Conservation (phyloP, 2,888 invertebrate genomes). For the Chorisops tibialis region DNA sequence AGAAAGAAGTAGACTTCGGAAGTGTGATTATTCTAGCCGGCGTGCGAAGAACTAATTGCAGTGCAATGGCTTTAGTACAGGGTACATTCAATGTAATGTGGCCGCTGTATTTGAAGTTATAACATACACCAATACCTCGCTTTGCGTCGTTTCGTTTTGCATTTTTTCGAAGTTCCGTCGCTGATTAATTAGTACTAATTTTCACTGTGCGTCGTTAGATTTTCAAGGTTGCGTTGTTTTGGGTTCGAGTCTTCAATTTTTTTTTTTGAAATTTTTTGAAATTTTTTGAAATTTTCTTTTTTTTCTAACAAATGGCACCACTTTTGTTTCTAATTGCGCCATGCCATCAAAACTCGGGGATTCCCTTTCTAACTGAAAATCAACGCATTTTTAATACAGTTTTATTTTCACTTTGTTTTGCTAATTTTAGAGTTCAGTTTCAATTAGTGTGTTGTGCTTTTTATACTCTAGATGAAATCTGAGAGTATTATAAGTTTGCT, state of each 20-base stretch:
- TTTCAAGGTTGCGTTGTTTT: conserved; percentile 25
- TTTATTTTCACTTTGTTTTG: conserved; percentile 12
- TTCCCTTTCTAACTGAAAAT: conserved; percentile 2
- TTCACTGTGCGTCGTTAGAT: conserved; percentile 31
- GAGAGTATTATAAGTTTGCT: too few species aligned
- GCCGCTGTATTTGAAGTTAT: too few species aligned
- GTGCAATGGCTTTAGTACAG: too few species aligned
- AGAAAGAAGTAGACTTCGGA: too few species aligned
- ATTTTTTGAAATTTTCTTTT: neutral
- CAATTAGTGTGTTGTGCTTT: too few species aligned
- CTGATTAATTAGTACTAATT: conserved; percentile 32
- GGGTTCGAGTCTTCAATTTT: conserved; percentile 20
- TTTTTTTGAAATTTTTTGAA: conserved; percentile 9
- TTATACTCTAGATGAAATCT: too few species aligned
- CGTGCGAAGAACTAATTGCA: too few species aligned
- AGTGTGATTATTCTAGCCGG: too few species aligned
- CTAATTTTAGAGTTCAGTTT: too few species aligned
- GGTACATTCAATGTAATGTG: too few species aligned
- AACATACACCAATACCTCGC: conserved; percentile 30
- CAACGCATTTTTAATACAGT: conserved; percentile 1
- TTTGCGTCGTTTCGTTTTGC: conserved; percentile 34
- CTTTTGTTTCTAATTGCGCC: conserved; percentile 19
- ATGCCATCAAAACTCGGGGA: conserved; percentile 14
- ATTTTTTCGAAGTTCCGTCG: conserved; percentile 33
- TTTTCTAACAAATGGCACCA: conserved; percentile 10